These are phyloP conservation scores for Brachionus paranguensis DNA, from an alignment of 1,140 invertebrate species.

Conservation along the genomic window DNA sequence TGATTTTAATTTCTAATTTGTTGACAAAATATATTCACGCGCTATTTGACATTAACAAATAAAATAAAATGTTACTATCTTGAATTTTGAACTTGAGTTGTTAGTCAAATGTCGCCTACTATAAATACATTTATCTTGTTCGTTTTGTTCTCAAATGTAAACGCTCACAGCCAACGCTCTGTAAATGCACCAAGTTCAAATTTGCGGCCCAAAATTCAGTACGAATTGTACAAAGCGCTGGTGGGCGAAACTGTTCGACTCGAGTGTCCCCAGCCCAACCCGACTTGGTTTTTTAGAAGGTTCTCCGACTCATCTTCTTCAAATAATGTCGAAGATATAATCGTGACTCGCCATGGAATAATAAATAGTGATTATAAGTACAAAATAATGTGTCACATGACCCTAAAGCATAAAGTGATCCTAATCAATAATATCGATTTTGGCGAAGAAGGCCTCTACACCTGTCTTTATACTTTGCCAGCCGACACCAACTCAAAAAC, in stretches of 20 bases:
- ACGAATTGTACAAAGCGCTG: conserved; percentile 24
- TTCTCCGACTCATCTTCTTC: not conserved
- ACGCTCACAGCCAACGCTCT: not conserved
- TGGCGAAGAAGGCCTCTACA: conserved; percentile 25
- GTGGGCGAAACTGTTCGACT: conserved; percentile 34
- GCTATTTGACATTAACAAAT: not conserved
- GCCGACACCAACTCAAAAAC: not conserved
- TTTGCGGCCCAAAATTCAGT: not conserved
- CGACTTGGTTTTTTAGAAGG: conserved; percentile 28
- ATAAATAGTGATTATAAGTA: conserved; percentile 39
- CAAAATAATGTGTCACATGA: conserved; percentile 39
- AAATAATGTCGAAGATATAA: conserved; percentile 16
- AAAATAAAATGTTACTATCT: not conserved
- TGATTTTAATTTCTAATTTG: not conserved
- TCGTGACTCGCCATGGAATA: conserved; percentile 29
- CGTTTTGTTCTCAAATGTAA: not conserved
- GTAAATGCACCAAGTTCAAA: not conserved
- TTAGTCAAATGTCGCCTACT: not conserved
- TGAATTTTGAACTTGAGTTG: not conserved
- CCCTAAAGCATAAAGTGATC: conserved; percentile 39
- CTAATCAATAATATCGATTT: conserved; percentile 35
- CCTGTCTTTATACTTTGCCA: conserved; percentile 26
- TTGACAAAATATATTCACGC: not conserved
- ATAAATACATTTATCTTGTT: not conserved
- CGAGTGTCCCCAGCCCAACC: conserved; percentile 28